Conservation (phyloP, 2,113 vertebrate genomes). For the Microcebus griseorufus region DNA sequence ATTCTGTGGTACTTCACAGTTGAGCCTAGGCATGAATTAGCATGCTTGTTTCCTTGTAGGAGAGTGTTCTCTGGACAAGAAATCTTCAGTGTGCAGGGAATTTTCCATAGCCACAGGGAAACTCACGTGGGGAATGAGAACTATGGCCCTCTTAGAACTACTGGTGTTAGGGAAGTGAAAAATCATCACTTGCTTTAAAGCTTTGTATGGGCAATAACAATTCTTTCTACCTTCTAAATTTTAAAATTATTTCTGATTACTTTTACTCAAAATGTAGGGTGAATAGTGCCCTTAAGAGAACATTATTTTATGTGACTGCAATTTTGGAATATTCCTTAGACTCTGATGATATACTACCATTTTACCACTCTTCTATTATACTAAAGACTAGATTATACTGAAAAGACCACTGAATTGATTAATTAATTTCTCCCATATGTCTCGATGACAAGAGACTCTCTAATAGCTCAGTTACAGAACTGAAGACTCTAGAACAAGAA, state of each 20-base stretch:
- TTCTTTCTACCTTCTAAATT: neutral
- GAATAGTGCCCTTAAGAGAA: neutral
- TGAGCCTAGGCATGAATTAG: neutral
- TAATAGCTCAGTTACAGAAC: neutral
- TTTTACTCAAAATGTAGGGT: neutral
- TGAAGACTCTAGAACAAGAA: neutral
- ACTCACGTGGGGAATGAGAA: neutral
- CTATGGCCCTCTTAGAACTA: neutral
- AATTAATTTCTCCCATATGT: neutral
- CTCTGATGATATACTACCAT: neutral
- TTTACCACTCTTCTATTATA: neutral
- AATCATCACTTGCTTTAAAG: neutral
- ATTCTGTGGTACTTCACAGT: neutral
- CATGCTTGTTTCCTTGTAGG: neutral
- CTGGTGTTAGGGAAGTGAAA: neutral
- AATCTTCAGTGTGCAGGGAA: neutral
- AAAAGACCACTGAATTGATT: neutral
- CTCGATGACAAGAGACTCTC: neutral
- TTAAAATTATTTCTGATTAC: neutral
- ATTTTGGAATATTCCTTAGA: neutral
- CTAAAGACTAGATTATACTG: neutral
- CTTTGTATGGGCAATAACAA: neutral
- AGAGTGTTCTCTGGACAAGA: neutral
- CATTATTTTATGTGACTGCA: neutral
- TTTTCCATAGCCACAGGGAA: neutral